Percentiles rank a stretch among this genome's conserved stretches.
Evolutionary conservation across 1,140 invertebrate genomes (phyloP).

Genomic region (Stegodyphus mimosarum): DNA sequence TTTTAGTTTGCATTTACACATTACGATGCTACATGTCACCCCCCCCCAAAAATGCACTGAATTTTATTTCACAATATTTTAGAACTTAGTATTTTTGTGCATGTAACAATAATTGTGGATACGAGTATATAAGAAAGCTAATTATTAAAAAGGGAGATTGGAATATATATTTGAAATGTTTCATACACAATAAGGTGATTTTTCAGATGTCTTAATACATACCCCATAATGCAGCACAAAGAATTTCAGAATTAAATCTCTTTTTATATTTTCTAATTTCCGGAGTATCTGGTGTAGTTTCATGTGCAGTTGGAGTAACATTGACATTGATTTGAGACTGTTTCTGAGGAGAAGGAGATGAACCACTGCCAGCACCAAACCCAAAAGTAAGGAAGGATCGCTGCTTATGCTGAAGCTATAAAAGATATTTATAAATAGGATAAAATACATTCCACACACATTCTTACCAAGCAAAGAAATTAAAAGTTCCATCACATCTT

Average conservation of each 20-base stretch:
- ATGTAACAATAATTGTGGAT: too few relatives aligned
- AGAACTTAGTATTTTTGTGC: too few relatives aligned
- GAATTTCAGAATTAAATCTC: conserved; percentile 95
- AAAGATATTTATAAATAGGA: neutral
- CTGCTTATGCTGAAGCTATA: conserved; percentile 89
- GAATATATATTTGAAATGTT: neutral
- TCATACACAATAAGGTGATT: neutral
- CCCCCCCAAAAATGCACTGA: too few relatives aligned
- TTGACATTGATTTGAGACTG: conserved; percentile 97
- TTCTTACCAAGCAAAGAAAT: too few relatives aligned
- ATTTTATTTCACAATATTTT: too few relatives aligned
- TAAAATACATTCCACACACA: too few relatives aligned
- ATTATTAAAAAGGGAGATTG: neutral
- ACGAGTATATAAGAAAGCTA: neutral
- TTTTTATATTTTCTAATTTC: conserved; percentile 95
- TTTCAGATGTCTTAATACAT: neutral
- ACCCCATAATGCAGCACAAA: conserved; percentile 97
- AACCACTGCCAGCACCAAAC: conserved; percentile 78
- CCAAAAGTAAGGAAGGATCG: conserved; percentile 96
- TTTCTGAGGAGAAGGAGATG: conserved; percentile 73
- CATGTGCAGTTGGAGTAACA: conserved; percentile 92
- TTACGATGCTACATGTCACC: too few relatives aligned
- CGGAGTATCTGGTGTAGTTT: conserved; percentile 91
- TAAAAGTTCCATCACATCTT: too few relatives aligned
- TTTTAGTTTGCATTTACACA: too few relatives aligned